Evolutionary conservation across 2,888 invertebrate genomes (phyloP), one percentile per base, ranked within the genome.

Genomic region (Napeogenes sylphis): DNA sequence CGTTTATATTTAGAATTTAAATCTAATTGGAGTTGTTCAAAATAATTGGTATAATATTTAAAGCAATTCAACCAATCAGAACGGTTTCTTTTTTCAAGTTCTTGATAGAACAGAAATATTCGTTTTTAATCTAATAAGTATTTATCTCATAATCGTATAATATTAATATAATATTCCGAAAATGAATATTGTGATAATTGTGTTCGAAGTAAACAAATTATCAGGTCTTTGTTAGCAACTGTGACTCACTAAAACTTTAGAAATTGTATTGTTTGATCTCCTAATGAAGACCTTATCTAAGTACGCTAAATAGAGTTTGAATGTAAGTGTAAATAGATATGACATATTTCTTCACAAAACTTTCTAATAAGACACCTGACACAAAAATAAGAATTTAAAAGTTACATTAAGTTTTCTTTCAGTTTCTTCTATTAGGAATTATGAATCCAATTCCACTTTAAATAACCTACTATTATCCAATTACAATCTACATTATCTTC

Each of bases 251-350:
- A 45, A 62, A 63, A 63, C 59, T 61, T 61, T 65, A 57, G 59
- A 65, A 64, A 69, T 56, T 57, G 47, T 56, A 58, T 60, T 56
- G 67, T 63, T 57, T 62, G 66, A 61, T 45, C 38, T 53, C 61
- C 45, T 45, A 58, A 67, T 63, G 61, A 63, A 63, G 64, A 68
- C 60, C 55, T 66, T 33, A 56, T 65, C 64, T 64, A 70, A 68
- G 58, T 51, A 59, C 59, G 61, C 61, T 70, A 69, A 70, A 57
- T 62, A 60, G 58, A 61, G 42, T 59, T 58, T 53, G 65, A 62
- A 59, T 55, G 64, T 55, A 62, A 62, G 45, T 21, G 53, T 59
- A 61, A 62, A 64, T 57, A 56, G 42, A 66, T 66, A 61, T 56
- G 63, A 66, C 62, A 68, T 55, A 61, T 59, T 46, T 47, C 56